These are phyloP conservation scores for Bryconaethiops microstoma DNA, from an alignment of 2,797 vertebrate genomes.

Conservation along the genomic window DNA sequence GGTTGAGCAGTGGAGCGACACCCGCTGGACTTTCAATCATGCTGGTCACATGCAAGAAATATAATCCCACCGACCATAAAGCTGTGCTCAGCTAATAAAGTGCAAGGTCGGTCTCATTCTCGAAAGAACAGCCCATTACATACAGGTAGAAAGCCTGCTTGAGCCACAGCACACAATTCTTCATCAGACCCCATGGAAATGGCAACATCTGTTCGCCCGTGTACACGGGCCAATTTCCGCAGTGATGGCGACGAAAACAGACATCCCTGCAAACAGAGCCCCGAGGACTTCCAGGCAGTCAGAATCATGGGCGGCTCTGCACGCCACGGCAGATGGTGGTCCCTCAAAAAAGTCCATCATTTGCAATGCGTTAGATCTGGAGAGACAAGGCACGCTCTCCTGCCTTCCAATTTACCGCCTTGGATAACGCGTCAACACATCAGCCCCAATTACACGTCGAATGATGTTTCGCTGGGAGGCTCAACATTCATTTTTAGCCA, in stretches of 20 bases:
- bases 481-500: not conserved
- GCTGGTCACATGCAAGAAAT: conserved; percentile 1
- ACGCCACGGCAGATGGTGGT: conserved; percentile 76
- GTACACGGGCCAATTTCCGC: conserved; percentile 74
- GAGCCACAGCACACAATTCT: conserved; percentile 67
- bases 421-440: conserved; percentile 61
- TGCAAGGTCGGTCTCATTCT: not conserved
- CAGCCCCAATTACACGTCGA: conserved; percentile 43
- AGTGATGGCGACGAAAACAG: conserved; percentile 70
- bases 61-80: not conserved
- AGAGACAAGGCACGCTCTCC: conserved; percentile 65
- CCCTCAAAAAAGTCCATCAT: conserved; percentile 71
- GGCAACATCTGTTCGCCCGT: conserved; percentile 77
- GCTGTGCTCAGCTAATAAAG: conserved; percentile 1
- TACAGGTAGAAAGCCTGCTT: conserved; percentile 58
- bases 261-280: conserved; percentile 69
- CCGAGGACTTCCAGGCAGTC: conserved; percentile 62
- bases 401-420: conserved; percentile 57
- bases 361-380: conserved; percentile 65
- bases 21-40: not conserved
- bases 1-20: conserved; percentile 37
- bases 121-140: conserved; percentile 43
- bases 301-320: conserved; percentile 68
- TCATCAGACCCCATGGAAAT: conserved; percentile 72
- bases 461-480: not conserved